Conservation (phyloP, 2,888 invertebrate genomes). For the Acrobasis consociella region DNA sequence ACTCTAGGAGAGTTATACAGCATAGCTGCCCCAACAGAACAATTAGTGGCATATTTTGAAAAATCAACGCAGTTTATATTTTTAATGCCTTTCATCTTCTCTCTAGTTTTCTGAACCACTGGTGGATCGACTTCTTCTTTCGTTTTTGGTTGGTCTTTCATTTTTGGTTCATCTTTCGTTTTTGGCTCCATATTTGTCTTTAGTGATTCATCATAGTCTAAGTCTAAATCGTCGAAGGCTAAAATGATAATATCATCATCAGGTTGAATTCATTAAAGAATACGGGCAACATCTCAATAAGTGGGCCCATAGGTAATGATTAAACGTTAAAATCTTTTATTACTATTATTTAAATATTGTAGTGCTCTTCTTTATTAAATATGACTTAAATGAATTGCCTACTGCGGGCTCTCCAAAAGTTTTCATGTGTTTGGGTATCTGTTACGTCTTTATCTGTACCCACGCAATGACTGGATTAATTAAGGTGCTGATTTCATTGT, state of each 20-base stretch:
- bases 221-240: background rate
- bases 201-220: background rate
- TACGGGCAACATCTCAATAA: too few relatives aligned
- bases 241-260: background rate
- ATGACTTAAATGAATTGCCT: too few relatives aligned
- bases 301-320: too few relatives aligned
- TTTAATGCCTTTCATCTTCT: conserved; percentile 39
- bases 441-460: too few relatives aligned
- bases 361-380: too few relatives aligned
- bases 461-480: too few relatives aligned
- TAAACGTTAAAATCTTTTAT: too few relatives aligned
- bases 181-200: background rate
- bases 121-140: conserved; percentile 47
- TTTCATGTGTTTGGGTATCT: too few relatives aligned
- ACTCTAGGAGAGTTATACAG: conserved; percentile 61
- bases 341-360: too few relatives aligned
- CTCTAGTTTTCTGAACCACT: conserved; percentile 42
- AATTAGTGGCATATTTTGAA: conserved; percentile 53
- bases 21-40: conserved; percentile 56
- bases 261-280: too few relatives aligned
- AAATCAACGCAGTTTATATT: conserved; percentile 65
- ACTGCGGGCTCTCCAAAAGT: too few relatives aligned
- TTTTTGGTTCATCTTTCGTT: background rate
- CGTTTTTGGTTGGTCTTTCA: background rate
- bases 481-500: too few relatives aligned